A percentile compares a stretch with the other conserved stretches of the same genome.
phyloP scores from a whole-genome alignment of 2,113 vertebrate species.

The Neomonachus schauinslandi region DNA sequence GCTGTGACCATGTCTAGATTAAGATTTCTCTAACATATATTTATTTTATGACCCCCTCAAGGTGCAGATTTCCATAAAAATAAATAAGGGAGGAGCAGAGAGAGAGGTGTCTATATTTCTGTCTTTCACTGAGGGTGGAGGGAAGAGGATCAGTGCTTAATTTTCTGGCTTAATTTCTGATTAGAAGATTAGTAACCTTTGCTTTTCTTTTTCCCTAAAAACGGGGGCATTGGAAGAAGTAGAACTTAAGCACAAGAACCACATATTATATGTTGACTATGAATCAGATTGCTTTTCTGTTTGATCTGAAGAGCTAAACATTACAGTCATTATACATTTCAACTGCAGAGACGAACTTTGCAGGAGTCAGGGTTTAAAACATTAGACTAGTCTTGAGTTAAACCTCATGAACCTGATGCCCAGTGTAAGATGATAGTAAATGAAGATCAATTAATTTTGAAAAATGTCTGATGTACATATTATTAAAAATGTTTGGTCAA shows the following conservation, averaged over 20 bases:
- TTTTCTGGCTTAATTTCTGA: background rate
- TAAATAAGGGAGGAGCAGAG: background rate
- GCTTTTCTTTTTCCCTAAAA: background rate
- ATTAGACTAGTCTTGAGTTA: constrained; percentile 7
- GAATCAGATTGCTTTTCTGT: constrained; percentile 42
- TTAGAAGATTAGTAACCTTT: background rate
- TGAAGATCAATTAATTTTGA: constrained; percentile 38
- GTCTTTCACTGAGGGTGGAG: background rate
- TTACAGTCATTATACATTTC: constrained; percentile 34
- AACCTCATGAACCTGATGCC: background rate
- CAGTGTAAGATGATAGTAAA: background rate
- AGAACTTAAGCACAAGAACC: constrained; percentile 27
- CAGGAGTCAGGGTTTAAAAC: background rate
- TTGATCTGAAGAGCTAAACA: constrained; percentile 34
- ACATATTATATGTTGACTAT: background rate
- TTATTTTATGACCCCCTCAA: background rate
- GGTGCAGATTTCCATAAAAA: background rate
- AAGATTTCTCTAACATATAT: background rate
- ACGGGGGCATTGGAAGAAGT: background rate
- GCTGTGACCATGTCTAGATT: background rate
- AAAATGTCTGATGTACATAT: background rate
- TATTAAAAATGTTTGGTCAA: background rate
- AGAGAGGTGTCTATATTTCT: background rate
- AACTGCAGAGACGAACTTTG: background rate
- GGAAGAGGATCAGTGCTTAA: background rate